Conservation (phyloP, 2,888 invertebrate genomes). For the Melinaea menophilus region DNA sequence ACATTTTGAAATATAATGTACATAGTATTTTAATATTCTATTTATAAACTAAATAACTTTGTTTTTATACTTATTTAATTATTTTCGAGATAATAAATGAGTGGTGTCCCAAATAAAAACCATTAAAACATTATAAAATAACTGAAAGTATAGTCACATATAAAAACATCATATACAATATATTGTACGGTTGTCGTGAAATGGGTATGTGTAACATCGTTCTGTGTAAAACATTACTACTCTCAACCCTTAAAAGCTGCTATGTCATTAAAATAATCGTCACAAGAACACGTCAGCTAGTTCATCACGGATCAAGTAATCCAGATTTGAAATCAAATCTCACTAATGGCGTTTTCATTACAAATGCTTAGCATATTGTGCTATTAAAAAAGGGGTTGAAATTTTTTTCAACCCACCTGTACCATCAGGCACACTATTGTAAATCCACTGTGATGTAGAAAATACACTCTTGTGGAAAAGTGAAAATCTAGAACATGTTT, state of each 20-base stretch:
- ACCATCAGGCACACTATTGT: background rate
- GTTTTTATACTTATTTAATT: no score
- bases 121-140: no score
- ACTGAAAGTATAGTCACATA: no score
- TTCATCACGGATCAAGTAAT: constrained; percentile 11
- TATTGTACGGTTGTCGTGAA: no score
- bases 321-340: constrained; percentile 16
- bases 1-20: no score
- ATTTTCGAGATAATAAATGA: no score
- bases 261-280: constrained; percentile 11
- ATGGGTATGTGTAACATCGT: no score
- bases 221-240: no score
- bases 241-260: background rate
- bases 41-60: no score
- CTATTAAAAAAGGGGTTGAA: background rate
- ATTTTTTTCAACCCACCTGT: background rate
- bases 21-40: no score
- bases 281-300: constrained; percentile 10
- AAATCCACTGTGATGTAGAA: constrained; percentile 2
- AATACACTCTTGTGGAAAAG: constrained; percentile 6
- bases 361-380: constrained; percentile 5
- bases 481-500: constrained; percentile 16
- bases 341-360: constrained; percentile 15
- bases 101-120: no score
- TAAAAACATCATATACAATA: no score